Evolutionary conservation across 2,113 vertebrate genomes (phyloP), one percentile per base, ranked within the genome.

Genomic region (Phainopepla nitens): DNA sequence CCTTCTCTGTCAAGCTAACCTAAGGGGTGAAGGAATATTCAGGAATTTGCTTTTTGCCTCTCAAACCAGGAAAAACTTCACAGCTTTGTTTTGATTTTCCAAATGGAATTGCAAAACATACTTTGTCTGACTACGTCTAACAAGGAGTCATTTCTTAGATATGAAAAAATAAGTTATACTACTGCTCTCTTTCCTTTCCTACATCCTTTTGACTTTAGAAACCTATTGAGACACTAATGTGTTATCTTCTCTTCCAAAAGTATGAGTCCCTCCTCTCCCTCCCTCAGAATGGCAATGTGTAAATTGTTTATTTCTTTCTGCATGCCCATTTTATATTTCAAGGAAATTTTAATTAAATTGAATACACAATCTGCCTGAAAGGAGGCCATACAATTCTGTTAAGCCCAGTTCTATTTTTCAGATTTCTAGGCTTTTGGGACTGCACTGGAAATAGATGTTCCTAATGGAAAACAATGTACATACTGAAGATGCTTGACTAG

Each of bases 251-350:
- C 58, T 72, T 92, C 1, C 2, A 24, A 76, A 69, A 66, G 15
- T 66, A 45, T 2, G 10, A 51, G 14, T 22, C 1, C 1, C 31
- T 15, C 2, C 9, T 22, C 20, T 36, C 9, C 9, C 31, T 20
- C 3, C 11, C 35, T 36, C 27, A 51, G 31, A 69, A 60, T 33
- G 15, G 22, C 27, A 44, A 12, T 29, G 5, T 35, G 15, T 28
- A 47, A 89, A 49, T 68, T 15, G 6, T 23, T 6, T 57, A 28
- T 87, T 65, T 73, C 8, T 25, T 92, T 90, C 31, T 57, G 58
- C 83, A 89, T 33, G 13, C 8, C 45, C 57, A 24, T 50, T 76
- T 49, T 31, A 49, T 49, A 73, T 83, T 81, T 33, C 28, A 61
- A 47, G 27, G 9, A 73, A 69, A 33, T 18, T 36, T 12, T 73